Conservation (phyloP, 2,113 vertebrate genomes). For the Brienomyrus brachyistius region DNA sequence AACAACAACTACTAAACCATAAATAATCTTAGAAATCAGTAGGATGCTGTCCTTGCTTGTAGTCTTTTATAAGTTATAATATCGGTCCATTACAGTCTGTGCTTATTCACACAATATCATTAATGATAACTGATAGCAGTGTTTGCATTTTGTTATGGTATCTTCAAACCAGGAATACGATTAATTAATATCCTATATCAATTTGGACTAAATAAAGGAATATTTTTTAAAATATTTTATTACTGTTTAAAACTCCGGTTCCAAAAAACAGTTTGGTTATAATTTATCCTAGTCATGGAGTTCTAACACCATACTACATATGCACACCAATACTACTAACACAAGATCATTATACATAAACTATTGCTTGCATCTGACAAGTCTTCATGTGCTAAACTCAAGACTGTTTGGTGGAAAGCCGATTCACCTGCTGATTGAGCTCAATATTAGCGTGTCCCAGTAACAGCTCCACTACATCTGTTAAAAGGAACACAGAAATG, state of each 20-base stretch:
- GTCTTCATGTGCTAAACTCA: not conserved
- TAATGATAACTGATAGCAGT: not conserved
- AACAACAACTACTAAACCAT: not conserved
- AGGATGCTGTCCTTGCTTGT: not conserved
- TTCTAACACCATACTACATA: not conserved
- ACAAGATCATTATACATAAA: not conserved
- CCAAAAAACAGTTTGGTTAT: not conserved
- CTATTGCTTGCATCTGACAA: not conserved
- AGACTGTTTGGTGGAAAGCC: not conserved
- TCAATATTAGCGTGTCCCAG: constrained; percentile 81
- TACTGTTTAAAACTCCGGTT: not conserved
- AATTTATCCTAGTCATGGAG: not conserved
- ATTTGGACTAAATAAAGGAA: not conserved
- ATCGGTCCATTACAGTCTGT: not conserved
- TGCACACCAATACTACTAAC: not conserved
- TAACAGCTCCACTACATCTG: constrained; percentile 90
- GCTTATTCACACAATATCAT: not conserved
- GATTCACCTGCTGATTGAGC: constrained; percentile 88
- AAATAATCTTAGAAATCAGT: not conserved
- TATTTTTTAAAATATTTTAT: not conserved
- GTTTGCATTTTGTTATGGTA: not conserved
- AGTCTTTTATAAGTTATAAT: not conserved
- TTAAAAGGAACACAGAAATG: constrained; percentile 27
- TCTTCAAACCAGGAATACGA: not conserved
- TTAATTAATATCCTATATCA: not conserved